Conservation (phyloP, 1,140 invertebrate genomes). For the Papilio polytes region DNA sequence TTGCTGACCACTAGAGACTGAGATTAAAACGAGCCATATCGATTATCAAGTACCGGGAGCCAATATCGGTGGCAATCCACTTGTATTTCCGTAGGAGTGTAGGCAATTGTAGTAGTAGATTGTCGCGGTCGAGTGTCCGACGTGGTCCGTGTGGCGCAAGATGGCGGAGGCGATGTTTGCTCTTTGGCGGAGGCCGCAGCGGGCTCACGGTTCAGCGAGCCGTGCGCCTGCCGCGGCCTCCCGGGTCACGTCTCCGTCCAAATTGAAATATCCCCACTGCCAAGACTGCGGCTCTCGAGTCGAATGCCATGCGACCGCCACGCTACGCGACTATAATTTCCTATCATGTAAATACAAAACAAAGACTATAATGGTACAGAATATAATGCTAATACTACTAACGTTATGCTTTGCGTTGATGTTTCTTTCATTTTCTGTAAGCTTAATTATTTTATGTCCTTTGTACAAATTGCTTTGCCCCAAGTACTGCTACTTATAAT, state of each 20-base stretch:
- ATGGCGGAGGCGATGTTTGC: slow-evolving; percentile 82
- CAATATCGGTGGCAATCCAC: slow-evolving; percentile 35
- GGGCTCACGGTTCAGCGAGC: slow-evolving; percentile 80
- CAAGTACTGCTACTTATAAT: no score
- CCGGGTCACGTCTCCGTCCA: slow-evolving; percentile 80
- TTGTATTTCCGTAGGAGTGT: slow-evolving; percentile 49
- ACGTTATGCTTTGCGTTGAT: background rate
- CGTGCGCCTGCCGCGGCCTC: slow-evolving; percentile 74
- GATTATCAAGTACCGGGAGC: slow-evolving; percentile 29
- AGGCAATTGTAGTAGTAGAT: slow-evolving; percentile 74
- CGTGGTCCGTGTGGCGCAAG: slow-evolving; percentile 81
- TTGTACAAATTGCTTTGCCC: background rate
- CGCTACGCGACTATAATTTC: slow-evolving; percentile 38
- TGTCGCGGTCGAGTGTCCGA: slow-evolving; percentile 76
- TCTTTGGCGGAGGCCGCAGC: slow-evolving; percentile 80
- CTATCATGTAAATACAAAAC: slow-evolving; percentile 52
- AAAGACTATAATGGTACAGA: slow-evolving; percentile 25
- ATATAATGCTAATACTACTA: slow-evolving; percentile 15
- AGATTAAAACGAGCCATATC: slow-evolving; percentile 29
- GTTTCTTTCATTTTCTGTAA: background rate
- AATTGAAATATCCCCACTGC: slow-evolving; percentile 82
- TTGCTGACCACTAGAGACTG: no score
- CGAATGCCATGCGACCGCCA: slow-evolving; percentile 48
- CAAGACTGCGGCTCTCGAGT: slow-evolving; percentile 60
- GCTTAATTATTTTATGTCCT: background rate